Conservation (phyloP, 2,797 vertebrate species). For the Chiloscyllium punctatum region DNA sequence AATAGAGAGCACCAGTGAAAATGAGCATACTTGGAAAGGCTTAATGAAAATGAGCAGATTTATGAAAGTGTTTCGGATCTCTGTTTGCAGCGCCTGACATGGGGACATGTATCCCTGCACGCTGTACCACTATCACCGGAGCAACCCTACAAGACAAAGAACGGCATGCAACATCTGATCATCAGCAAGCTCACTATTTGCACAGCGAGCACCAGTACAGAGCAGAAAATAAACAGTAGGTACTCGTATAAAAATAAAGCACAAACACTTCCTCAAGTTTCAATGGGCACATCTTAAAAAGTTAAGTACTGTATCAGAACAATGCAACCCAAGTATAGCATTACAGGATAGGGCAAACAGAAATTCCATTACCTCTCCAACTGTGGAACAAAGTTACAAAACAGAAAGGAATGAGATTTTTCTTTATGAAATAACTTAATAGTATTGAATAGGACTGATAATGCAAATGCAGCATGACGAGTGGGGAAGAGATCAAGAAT, state of each 20-base stretch:
- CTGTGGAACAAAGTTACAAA: background rate
- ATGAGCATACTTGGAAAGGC: background rate
- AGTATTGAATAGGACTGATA: background rate
- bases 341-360: background rate
- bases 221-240: slow-evolving; percentile 49
- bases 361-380: background rate
- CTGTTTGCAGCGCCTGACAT: background rate
- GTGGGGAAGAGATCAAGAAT: background rate
- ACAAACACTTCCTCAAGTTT: slow-evolving; percentile 45
- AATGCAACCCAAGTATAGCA: slow-evolving; percentile 40
- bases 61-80: background rate
- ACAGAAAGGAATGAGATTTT: background rate
- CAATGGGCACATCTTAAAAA: slow-evolving; percentile 47
- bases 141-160: slow-evolving; percentile 55
- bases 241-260: slow-evolving; percentile 45
- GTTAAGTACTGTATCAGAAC: slow-evolving; percentile 43
- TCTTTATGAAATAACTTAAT: background rate
- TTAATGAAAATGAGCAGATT: slow-evolving; percentile 21
- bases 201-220: slow-evolving; percentile 39
- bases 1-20: background rate
- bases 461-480: background rate
- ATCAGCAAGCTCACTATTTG: slow-evolving; percentile 54
- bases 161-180: slow-evolving; percentile 47
- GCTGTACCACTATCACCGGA: slow-evolving; percentile 43
- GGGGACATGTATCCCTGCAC: slow-evolving; percentile 43